Conservation (phyloP, 2,888 invertebrate genomes). For the Siphlonurus alternatus region DNA sequence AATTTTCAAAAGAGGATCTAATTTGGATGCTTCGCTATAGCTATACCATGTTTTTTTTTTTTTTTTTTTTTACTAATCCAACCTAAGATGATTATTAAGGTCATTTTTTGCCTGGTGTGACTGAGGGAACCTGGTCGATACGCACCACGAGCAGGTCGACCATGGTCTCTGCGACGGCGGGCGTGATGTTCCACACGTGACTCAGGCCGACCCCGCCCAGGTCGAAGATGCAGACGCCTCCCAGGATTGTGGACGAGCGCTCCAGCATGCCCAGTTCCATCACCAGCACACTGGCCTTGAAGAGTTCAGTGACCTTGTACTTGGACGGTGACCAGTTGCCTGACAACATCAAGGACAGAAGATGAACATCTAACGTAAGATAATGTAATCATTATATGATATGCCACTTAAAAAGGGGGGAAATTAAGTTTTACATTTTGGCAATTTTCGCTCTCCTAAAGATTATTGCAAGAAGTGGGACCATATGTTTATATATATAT, state of each 20-base stretch:
- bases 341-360: conserved; percentile 22
- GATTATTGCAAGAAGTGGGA: too few species aligned
- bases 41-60: too few species aligned
- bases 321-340: conserved; percentile 59
- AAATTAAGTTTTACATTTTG: too few species aligned
- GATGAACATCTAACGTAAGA: not conserved
- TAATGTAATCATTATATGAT: not conserved
- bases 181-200: conserved; percentile 58
- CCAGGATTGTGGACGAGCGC: conserved; percentile 54
- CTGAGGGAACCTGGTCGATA: too few species aligned
- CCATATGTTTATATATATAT: too few species aligned
- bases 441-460: too few species aligned
- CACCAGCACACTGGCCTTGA: conserved; percentile 50
- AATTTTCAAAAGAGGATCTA: too few species aligned
- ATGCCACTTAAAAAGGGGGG: too few species aligned
- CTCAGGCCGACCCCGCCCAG: conserved; percentile 48
- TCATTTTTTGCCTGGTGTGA: too few species aligned
- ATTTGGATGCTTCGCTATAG: too few species aligned
- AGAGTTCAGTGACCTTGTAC: conserved; percentile 46
- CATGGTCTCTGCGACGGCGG: conserved; percentile 46
- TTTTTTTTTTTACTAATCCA: too few species aligned
- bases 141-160: conserved; percentile 53
- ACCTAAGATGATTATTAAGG: too few species aligned
- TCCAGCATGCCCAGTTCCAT: conserved; percentile 60
- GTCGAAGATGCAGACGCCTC: conserved; percentile 62